Evolutionary conservation across 2,113 vertebrate species (phyloP).

Genomic region (cat (Felis catus)): F.catus_Fca126_mat1.0 CM031417.1:8588001-8588500

Average conservation of each 20-base stretch:
- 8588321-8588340: background rate
- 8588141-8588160: background rate
- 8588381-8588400: accelerated
- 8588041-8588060: accelerated
- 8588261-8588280: background rate
- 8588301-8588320: background rate
- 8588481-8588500: background rate
- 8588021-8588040: background rate
- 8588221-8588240: background rate
- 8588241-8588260: background rate
- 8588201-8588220: too few species aligned
- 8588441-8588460: background rate
- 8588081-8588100: background rate
- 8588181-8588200: too few species aligned
- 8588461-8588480: background rate
- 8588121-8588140: accelerated
- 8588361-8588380: background rate
- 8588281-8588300: background rate
- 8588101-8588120: background rate
- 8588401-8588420: background rate
- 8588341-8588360: accelerated
- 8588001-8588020: accelerated
- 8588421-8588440: background rate
- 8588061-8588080: background rate
- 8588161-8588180: too few species aligned